Percentiles rank a stretch among this genome's conserved stretches.
Evolutionary conservation across 2,888 invertebrate genomes (phyloP).

Genomic region (Frankliniella intonsa): DNA sequence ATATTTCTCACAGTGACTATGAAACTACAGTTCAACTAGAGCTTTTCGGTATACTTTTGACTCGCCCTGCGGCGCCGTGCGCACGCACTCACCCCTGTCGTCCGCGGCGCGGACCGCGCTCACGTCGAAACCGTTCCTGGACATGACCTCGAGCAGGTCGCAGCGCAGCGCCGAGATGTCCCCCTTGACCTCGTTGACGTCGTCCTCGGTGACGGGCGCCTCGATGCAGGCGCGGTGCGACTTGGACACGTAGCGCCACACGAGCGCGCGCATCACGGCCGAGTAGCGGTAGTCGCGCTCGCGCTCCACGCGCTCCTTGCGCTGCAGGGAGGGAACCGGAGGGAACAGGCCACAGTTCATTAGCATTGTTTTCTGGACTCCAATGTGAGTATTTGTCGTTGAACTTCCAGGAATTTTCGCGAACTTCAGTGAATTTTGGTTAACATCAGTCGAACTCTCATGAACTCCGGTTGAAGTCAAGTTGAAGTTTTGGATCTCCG

Average conservation of each 20-base stretch:
- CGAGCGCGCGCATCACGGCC: constrained; percentile 81
- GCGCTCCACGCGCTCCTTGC: constrained; percentile 58
- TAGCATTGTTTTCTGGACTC: too few species aligned
- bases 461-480: too few species aligned
- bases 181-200: constrained; percentile 89
- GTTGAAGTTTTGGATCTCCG: too few species aligned
- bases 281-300: constrained; percentile 67
- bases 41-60: too few species aligned
- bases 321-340: constrained; percentile 43
- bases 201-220: constrained; percentile 86
- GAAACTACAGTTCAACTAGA: too few species aligned
- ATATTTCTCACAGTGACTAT: too few species aligned
- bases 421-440: too few species aligned
- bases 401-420: too few species aligned
- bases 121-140: constrained; percentile 81
- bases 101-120: constrained; percentile 51
- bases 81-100: constrained; percentile 57
- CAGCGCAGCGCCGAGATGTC: constrained; percentile 89
- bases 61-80: background rate
- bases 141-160: constrained; percentile 84
- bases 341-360: too few species aligned
- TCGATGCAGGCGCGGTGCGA: constrained; percentile 80
- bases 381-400: too few species aligned
- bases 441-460: too few species aligned
- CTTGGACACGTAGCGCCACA: constrained; percentile 87